phyloP scores from a whole-genome alignment of 2,113 vertebrate genomes.

The Lanius ludovicianus region DNA sequence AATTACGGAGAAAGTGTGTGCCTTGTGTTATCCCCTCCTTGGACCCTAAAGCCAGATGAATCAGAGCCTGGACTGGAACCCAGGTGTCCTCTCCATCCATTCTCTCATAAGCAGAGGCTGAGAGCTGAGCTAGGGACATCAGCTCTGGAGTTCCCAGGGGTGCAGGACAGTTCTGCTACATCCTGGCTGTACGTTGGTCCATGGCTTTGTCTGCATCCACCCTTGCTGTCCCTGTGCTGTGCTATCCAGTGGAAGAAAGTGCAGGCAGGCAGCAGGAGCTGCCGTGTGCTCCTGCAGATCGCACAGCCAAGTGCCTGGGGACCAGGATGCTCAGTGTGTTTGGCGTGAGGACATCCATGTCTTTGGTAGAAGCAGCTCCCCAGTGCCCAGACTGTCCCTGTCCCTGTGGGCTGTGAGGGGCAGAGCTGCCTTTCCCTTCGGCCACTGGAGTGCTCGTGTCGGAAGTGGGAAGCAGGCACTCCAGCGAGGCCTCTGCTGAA shows the following conservation, averaged over 20 bases:
- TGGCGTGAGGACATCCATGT: accelerated
- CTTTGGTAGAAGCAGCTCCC: not conserved
- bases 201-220: accelerated
- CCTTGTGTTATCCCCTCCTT: not conserved
- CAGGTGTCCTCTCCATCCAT: not conserved
- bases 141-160: not conserved
- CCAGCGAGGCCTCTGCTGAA: not conserved
- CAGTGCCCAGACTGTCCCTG: not conserved
- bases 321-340: accelerated
- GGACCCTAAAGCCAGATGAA: accelerated
- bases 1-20: not conserved
- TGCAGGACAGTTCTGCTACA: not conserved
- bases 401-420: accelerated
- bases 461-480: not conserved
- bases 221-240: accelerated
- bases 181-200: accelerated
- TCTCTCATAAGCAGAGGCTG: not conserved
- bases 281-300: accelerated
- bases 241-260: not conserved
- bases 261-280: not conserved
- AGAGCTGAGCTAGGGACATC: not conserved
- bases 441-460: accelerated
- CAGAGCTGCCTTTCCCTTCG: not conserved
- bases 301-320: accelerated
- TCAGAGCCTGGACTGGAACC: not conserved